Evolutionary conservation across 2,113 vertebrate species (phyloP), one percentile per base, ranked within the genome.

Genomic region (Malaclemys terrapin): DNA sequence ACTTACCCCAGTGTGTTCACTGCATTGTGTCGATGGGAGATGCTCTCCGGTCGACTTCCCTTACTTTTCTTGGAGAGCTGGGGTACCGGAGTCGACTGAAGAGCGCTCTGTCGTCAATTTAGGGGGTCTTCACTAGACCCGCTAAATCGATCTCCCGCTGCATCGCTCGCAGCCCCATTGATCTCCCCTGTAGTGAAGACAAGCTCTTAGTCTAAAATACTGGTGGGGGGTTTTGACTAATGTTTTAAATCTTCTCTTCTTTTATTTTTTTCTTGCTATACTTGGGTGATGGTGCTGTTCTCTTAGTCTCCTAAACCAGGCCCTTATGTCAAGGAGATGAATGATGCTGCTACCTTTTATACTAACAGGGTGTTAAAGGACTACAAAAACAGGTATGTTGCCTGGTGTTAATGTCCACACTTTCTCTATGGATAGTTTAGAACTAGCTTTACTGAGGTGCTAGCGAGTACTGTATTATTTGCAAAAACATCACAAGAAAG

Each of bases 271-370:
- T 91, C 94, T 92, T 97, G 94, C 97, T 97, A 54, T 97, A 95
- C 80, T 97, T 97, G 96, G 87, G 93, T 98, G 96, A 98, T 90
- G 97, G 93, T 98, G 93, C 94, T 94, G 83, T 96, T 96, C 72
- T 94, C 89, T 96, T 97, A 99, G 99, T 98, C 98, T 97, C 99
- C 99, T 95, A 99, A 99, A 97, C 99, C 99, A 24, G 99, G 99
- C 75, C 99, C 99, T 62, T 99, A 99, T 95, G 99, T 99, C 98
- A 99, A 99, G 98, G 99, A 99, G 98, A 99, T 99, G 99, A 99
- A 99, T 27, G 99, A 99, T 84, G 99, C 99, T 10, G 99, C 99
- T 94, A 99, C 98, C 82, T 99, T 99, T 98, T 99, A 99, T 98
- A 99, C 99, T 96, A 99, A 99, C 98, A 99, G 99, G 98, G 99